Percentiles rank a stretch among this genome's conserved stretches.
Evolutionary conservation across 2,797 vertebrate species (phyloP).

Genomic region (Lutra lutra): DNA sequence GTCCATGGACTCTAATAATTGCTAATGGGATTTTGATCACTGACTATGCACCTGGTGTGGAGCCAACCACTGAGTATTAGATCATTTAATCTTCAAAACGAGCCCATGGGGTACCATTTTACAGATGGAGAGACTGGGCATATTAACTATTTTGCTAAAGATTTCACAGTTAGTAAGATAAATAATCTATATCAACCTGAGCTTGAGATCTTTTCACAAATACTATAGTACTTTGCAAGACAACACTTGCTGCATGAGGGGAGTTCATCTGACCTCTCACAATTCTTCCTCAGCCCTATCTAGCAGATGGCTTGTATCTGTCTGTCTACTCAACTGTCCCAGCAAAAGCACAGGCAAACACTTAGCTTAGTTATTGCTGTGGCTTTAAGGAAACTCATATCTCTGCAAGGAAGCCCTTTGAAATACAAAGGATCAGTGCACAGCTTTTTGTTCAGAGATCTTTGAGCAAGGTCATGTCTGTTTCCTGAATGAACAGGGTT

Average conservation of each 20-base stretch:
- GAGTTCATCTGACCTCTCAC: neutral
- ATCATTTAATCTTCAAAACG: conserved; percentile 45
- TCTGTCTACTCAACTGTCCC: neutral
- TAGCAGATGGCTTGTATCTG: neutral
- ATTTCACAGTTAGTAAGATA: conserved; percentile 53
- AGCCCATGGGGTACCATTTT: neutral
- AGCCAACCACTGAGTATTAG: neutral
- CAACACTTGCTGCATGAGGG: neutral
- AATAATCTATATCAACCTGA: neutral
- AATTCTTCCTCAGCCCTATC: neutral
- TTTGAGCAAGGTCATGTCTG: conserved; percentile 68
- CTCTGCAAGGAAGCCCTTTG: conserved; percentile 55
- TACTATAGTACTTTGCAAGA: neutral
- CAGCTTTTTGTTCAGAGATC: conserved; percentile 30
- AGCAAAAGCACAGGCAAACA: neutral
- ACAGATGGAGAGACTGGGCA: neutral
- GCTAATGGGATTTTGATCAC: neutral
- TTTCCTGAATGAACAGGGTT: conserved; percentile 73
- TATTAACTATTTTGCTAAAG: conserved; percentile 56
- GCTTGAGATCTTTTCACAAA: neutral
- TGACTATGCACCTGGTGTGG: neutral
- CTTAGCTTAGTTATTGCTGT: conserved; percentile 48
- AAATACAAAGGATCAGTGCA: conserved; percentile 38
- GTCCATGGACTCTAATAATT: neutral
- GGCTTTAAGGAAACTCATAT: conserved; percentile 20